These are phyloP conservation scores for Latrodectus elegans DNA, from an alignment of 2,888 invertebrate genomes.

Conservation along the genomic window DNA sequence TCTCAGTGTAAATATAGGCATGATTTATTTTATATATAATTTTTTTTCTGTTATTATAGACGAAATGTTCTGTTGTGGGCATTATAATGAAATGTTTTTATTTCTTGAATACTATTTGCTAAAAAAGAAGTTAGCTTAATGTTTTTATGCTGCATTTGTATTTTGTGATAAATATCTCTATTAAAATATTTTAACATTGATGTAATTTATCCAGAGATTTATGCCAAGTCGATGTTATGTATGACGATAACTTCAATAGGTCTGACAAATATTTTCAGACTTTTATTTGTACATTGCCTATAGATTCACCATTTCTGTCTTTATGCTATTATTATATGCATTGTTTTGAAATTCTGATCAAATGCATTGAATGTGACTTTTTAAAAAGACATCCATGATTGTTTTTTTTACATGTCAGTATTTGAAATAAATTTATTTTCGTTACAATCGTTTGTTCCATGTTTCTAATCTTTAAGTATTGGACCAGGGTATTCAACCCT, in stretches of 20 bases:
- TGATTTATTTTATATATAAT: no score
- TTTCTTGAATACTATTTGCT: slow-evolving; percentile 6
- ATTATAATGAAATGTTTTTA: slow-evolving; percentile 23
- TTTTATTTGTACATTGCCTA: slow-evolving; percentile 31
- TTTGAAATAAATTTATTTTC: slow-evolving; percentile 68
- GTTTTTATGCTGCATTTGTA: slow-evolving; percentile 59
- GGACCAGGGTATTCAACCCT: no score
- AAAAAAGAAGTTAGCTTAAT: slow-evolving; percentile 36
- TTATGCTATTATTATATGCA: background rate
- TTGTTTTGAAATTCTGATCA: slow-evolving; percentile 33
- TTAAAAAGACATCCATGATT: slow-evolving; percentile 25
- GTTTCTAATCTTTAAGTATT: no score
- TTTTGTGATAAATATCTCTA: slow-evolving; percentile 62
- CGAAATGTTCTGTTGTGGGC: slow-evolving; percentile 17
- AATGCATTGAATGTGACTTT: slow-evolving; percentile 23
- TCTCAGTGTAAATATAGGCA: no score
- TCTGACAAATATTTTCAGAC: slow-evolving; percentile 40
- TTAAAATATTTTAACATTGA: slow-evolving; percentile 58
- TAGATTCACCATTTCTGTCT: background rate
- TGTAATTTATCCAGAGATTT: slow-evolving; percentile 46
- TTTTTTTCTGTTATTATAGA: slow-evolving; percentile 6
- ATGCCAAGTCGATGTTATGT: slow-evolving; percentile 37
- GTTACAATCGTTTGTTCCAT: slow-evolving; percentile 12
- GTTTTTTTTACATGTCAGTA: slow-evolving; percentile 50
- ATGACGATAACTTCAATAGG: slow-evolving; percentile 19